phyloP scores from a whole-genome alignment of 92 coral and sea anemone genomes.

The Galaxea fascicularis region DNA sequence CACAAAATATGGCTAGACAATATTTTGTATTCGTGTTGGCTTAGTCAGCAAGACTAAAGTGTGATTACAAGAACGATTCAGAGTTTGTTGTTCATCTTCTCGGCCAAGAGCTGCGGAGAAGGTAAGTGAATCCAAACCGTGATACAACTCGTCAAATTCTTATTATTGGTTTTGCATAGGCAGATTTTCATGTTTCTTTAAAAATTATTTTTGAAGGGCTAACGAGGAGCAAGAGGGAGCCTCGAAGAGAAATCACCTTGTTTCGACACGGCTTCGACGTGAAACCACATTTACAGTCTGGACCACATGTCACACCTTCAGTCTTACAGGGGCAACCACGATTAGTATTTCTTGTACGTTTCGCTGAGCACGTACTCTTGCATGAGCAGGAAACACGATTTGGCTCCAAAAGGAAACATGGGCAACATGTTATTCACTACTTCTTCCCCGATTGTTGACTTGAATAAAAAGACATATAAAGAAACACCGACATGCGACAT shows the following conservation, averaged over 20 bases:
- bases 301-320: neutral
- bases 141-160: neutral
- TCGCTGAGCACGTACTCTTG: constrained; percentile 1
- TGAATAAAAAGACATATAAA: neutral
- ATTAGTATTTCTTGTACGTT: neutral
- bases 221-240: neutral
- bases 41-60: neutral
- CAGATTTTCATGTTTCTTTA: neutral
- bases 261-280: neutral
- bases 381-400: constrained; percentile 5
- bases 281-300: neutral
- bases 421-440: neutral
- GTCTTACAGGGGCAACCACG: constrained; percentile 25
- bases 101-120: neutral
- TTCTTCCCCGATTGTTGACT: neutral
- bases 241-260: neutral
- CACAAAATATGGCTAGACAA: neutral
- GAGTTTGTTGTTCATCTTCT: neutral
- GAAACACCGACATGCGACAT: neutral
- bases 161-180: neutral
- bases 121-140: neutral
- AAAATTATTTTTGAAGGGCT: neutral
- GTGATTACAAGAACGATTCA: neutral
- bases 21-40: neutral
- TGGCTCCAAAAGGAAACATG: neutral